These are phyloP conservation scores for Pharmacophagus antenor DNA, from an alignment of 2,888 invertebrate genomes.

Conservation along the genomic window DNA sequence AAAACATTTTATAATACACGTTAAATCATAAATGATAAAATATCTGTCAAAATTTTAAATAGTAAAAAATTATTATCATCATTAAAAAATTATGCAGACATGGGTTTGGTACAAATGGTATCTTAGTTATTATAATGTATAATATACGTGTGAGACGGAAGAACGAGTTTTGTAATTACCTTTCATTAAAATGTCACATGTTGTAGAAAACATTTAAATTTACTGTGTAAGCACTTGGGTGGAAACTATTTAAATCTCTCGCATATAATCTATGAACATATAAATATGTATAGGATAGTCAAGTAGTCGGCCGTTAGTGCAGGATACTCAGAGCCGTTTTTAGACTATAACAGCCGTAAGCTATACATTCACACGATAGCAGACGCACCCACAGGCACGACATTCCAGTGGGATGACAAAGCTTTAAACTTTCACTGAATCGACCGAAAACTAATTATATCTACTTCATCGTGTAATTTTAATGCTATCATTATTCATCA, in stretches of 20 bases:
- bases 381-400: conserved; percentile 32
- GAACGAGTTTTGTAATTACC: background rate
- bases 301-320: conserved; percentile 31
- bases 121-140: too few relatives aligned
- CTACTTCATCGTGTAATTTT: too few relatives aligned
- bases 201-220: background rate
- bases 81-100: too few relatives aligned
- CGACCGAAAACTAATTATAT: background rate
- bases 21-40: too few relatives aligned
- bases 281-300: conserved; percentile 1
- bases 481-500: too few relatives aligned
- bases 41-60: too few relatives aligned
- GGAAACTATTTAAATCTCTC: background rate
- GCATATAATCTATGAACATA: background rate
- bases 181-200: background rate
- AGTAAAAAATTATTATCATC: too few relatives aligned
- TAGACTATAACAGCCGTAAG: conserved; percentile 45
- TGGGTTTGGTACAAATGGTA: too few relatives aligned
- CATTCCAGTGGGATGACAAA: conserved; percentile 23
- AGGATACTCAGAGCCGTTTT: conserved; percentile 46
- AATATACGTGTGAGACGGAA: background rate
- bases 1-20: too few relatives aligned
- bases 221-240: background rate
- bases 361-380: conserved; percentile 36
- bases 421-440: background rate